Base-by-base conservation (phyloP, 2,113 vertebrate species). In the Podarcis muralis region DNA sequence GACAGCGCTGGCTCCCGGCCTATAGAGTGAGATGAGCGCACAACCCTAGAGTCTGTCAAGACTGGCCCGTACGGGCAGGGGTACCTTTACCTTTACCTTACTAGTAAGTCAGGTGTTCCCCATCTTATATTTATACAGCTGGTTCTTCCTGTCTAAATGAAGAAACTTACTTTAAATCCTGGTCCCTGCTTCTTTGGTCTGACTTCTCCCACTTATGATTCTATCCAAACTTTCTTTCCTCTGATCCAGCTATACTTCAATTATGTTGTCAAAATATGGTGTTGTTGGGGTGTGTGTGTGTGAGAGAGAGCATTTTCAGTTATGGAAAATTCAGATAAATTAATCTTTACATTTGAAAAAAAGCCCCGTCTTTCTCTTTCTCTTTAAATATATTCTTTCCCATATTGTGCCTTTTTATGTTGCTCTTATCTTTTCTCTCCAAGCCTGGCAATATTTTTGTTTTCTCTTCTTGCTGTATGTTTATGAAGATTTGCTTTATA, bases 401-500 rank as follows among this genome's bases (percentile, higher is more conserved):
- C 18, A 72, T 72, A 62, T 79, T 40, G 11, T 92, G 6, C n/a
- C 83, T 37, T 80, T 86, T 1, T 65, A 71, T 90, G 11, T 57
- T 79, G 76, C 37, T 57, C 59, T 77, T 88, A 81, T 88, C 71
- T 82, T 83, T 90, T 81, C 59, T 85, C 77, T 22, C 66, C 40
- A 91, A 91, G 32, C 37, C 43, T 72, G 37, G 82, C 27, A 71
- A 65, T 87, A 8, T 88, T 90, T 91, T 84, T 82, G 13, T 1
- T 72, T 91, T 88, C 15, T n/a, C 32, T 83, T 86, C 22, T 1
- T 82, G 11, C 43, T 90, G 30, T 5, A 83, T 72, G 32, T 83
- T 93, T 90, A 81, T 85, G 92, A 86, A 81, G 27, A 22, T 8
- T 88, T 90, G 72, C 43, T 89, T 85, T 79, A 69, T 4, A 86